These are phyloP conservation scores for Cinara cedri DNA, from an alignment of 2,888 invertebrate species.

Conservation along the genomic window DNA sequence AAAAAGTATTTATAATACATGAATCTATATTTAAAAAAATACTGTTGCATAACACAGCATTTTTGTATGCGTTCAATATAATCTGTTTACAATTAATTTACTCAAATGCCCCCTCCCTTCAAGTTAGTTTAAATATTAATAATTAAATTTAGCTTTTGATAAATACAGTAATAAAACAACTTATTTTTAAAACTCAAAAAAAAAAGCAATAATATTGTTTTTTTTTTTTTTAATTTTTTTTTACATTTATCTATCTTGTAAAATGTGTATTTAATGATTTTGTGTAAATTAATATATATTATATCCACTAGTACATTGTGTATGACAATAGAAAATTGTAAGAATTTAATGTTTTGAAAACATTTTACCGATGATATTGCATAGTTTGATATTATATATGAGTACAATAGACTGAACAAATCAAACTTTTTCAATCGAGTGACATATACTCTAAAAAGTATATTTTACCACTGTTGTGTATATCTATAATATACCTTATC, in stretches of 20 bases:
- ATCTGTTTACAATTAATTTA: too few species aligned
- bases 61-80: too few species aligned
- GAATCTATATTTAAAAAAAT: constrained; percentile 29
- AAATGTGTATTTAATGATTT: background rate
- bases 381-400: too few species aligned
- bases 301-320: background rate
- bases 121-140: too few species aligned
- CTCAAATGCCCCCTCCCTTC: too few species aligned
- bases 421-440: too few species aligned
- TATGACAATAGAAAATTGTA: background rate
- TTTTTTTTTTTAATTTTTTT: background rate
- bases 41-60: background rate
- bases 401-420: too few species aligned
- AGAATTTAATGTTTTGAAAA: too few species aligned
- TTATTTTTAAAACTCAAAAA: background rate
- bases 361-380: too few species aligned
- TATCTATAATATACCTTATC: too few species aligned
- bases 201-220: background rate
- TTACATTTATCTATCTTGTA: background rate
- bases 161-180: background rate
- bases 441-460: too few species aligned
- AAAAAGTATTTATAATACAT: constrained; percentile 11
- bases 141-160: background rate
- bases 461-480: too few species aligned
- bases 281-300: background rate